Evolutionary conservation across 2,888 invertebrate genomes (phyloP).

Genomic region (Drosophila nigricruria): DNA sequence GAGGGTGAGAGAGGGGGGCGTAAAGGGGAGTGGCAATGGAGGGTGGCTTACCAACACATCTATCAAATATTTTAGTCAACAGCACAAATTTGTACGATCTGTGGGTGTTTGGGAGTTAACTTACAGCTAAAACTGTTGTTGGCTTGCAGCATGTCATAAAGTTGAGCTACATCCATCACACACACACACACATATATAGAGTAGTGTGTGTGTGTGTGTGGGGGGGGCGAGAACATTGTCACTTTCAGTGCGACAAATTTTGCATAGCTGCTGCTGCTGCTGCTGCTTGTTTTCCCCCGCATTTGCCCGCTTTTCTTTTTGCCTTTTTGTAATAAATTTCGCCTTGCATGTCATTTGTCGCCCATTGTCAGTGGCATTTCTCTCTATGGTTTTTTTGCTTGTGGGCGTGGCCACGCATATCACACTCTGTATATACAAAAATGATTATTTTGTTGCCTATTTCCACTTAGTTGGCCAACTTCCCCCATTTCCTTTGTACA

Average conservation of each 20-base stretch:
- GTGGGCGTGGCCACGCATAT: conserved; percentile 43
- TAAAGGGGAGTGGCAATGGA: not conserved
- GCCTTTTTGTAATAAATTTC: conserved; percentile 53
- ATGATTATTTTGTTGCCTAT: conserved; percentile 52
- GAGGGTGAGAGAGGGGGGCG: conserved; percentile 10
- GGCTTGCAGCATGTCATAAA: conserved; percentile 59
- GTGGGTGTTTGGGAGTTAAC: conserved; percentile 2
- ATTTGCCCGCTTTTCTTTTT: conserved; percentile 12
- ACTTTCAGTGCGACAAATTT: conserved; percentile 64
- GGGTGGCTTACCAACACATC: conserved; percentile 30
- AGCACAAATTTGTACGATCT: conserved; percentile 53
- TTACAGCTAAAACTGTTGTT: conserved; percentile 20
- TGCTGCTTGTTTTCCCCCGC: conserved; percentile 15
- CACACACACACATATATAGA: conserved; percentile 1
- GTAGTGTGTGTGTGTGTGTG: not conserved
- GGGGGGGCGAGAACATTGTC: conserved; percentile 54
- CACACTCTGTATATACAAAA: conserved; percentile 30
- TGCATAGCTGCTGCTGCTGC: conserved; percentile 54
- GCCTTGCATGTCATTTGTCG: conserved; percentile 74
- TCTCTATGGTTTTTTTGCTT: conserved; percentile 1
- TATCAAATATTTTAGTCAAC: conserved; percentile 59
- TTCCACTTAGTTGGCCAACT: conserved; percentile 16
- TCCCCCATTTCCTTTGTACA: conserved; percentile 12
- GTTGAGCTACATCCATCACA: conserved; percentile 69
- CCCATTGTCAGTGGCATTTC: conserved; percentile 62